Base-by-base conservation (phyloP, 2,113 vertebrate genomes). In the Ammodytes marinus region DNA sequence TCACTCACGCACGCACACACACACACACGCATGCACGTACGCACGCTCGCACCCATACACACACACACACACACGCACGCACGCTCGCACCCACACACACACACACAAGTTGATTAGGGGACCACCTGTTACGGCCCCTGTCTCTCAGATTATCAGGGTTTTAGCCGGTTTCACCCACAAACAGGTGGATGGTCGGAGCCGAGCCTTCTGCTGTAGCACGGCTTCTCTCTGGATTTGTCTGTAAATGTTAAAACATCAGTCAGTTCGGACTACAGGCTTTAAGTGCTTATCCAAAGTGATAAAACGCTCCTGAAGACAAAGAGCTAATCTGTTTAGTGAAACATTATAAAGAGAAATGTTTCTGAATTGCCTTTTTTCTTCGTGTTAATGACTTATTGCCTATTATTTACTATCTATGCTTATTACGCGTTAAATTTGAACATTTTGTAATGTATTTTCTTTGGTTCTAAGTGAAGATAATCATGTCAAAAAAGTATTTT, bases 141-240 rank as follows among this genome's bases (percentile, higher is more conserved):
- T 46, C 68, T 65, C 61, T 61, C 77, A 79, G 87, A 89, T 90
- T 83, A 89, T 55, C 75, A 6, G 68, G 80, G 80, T 42, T 82
- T 90, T 74, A 82, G n/a, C 66, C 10, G 0, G 71, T 43, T 58
- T 74, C 60, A 11, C 68, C 27, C 58, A 12, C 77, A 66, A 84
- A 81, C 86, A 37, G 75, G 60, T 57, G 58, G 27, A 75, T 7
- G 43, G 43, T 35, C 53, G 65, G 61, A 84, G 42, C 46, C 19
- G 11, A 60, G 69, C 42, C 19, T 60, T 42, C 74, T 72, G 73
- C 77, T 50, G 69, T 46, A 59, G 47, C 53, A 5, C 49, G 7
- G 68, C 64, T 39, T 27, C 74, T 75, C 69, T 17, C 54, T 6
- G 17, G 72, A 70, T 52, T 74, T 40, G 52, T 67, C 68, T 17